phyloP scores from a whole-genome alignment of 53 echinoderm and acorn worm species.

The Patiria pectinifera region DNA sequence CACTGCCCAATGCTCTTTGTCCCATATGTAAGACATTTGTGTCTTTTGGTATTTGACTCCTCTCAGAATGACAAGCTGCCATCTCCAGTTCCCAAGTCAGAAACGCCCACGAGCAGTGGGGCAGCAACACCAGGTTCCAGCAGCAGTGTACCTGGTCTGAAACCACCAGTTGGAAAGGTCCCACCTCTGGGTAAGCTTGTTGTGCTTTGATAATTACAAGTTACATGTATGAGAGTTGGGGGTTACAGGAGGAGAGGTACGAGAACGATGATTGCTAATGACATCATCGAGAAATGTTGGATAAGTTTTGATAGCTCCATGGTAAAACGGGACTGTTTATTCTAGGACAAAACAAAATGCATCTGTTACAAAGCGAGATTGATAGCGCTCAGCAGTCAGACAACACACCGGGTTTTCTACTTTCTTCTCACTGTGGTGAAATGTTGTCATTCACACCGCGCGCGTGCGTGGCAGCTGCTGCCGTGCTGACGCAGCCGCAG shows the following conservation, averaged over 20 bases:
- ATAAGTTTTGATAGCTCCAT: too few relatives aligned
- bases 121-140: constrained; percentile 97
- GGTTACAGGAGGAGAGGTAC: not conserved
- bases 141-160: constrained; percentile 91
- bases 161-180: constrained; percentile 85
- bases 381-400: too few relatives aligned
- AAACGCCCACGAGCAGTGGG: constrained; percentile 96
- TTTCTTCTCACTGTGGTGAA: too few relatives aligned
- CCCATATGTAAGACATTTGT: too few relatives aligned
- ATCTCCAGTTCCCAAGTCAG: constrained; percentile 94
- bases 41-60: not conserved
- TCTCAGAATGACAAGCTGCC: constrained; percentile 82
- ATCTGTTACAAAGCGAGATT: too few relatives aligned
- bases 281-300: not conserved
- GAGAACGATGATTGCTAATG: not conserved
- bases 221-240: too few relatives aligned
- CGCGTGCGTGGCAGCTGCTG: too few relatives aligned
- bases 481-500: too few relatives aligned
- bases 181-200: constrained; percentile 73
- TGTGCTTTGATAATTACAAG: not conserved
- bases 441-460: too few relatives aligned
- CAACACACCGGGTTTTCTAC: too few relatives aligned
- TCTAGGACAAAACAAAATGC: too few relatives aligned
- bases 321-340: too few relatives aligned
- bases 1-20: not conserved